phyloP scores from a whole-genome alignment of 53 echinoderm and acorn worm genomes.

The Hippasteria phrygiana region DNA sequence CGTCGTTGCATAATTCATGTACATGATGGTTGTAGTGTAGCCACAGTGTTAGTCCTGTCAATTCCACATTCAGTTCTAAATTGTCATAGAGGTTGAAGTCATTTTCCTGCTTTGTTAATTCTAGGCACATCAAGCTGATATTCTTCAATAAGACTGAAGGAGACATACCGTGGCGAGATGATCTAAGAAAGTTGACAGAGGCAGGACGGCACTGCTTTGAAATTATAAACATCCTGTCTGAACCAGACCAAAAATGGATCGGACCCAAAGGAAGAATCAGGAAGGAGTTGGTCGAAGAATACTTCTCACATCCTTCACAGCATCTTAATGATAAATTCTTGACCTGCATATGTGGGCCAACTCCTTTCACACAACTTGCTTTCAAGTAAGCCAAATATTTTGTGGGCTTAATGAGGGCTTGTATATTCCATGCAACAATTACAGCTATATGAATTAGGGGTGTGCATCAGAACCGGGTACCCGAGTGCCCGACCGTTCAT shows the following conservation, averaged over 20 bases:
- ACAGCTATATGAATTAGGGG: not conserved
- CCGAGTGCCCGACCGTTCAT: too few species aligned
- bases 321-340: slow-evolving; percentile 10
- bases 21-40: too few species aligned
- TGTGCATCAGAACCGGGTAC: not conserved
- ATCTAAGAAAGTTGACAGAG: slow-evolving; percentile 24
- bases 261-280: slow-evolving; percentile 81
- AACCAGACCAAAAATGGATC: slow-evolving; percentile 71
- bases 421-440: not conserved
- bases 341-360: slow-evolving; percentile 90
- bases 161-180: slow-evolving; percentile 87
- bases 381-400: slow-evolving; percentile 66
- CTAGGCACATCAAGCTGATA: slow-evolving; percentile 63
- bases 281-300: slow-evolving; percentile 70
- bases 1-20: too few species aligned
- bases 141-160: slow-evolving; percentile 95
- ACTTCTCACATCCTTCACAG: slow-evolving; percentile 42
- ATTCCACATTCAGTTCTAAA: too few species aligned
- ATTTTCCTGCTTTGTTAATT: not conserved
- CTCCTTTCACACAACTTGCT: slow-evolving; percentile 81
- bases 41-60: too few species aligned
- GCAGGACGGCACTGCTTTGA: slow-evolving; percentile 64
- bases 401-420: too few species aligned
- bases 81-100: not conserved
- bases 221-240: slow-evolving; percentile 81